Evolutionary conservation across 1,140 invertebrate genomes (phyloP).

Genomic region (Aradophagus sp.): DNA sequence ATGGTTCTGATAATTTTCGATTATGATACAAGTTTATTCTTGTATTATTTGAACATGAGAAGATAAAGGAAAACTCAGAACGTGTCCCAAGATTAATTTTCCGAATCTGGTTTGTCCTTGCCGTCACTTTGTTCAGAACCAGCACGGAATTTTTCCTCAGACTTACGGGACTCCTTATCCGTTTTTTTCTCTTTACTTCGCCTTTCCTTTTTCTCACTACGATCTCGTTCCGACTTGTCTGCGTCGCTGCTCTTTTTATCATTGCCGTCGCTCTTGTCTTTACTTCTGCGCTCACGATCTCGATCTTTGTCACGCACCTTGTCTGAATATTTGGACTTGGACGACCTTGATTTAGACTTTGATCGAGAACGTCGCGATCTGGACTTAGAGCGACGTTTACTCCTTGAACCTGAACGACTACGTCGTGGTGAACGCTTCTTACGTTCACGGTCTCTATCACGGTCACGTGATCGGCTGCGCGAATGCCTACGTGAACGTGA

Average conservation of each 20-base stretch:
- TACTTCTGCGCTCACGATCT: conserved; percentile 65
- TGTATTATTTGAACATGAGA: no score
- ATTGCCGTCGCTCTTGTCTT: conserved; percentile 73
- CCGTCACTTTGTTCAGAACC: conserved; percentile 69
- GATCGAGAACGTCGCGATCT: conserved; percentile 68
- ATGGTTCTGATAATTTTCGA: no score
- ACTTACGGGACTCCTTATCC: conserved; percentile 63
- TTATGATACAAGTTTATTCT: no score
- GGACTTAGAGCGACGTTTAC: conserved; percentile 74
- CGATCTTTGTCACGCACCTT: conserved; percentile 70
- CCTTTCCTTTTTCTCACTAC: conserved; percentile 67
- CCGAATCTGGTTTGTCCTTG: conserved; percentile 67
- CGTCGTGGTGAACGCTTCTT: conserved; percentile 70
- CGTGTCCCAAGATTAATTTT: conserved; percentile 50
- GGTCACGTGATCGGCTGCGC: conserved; percentile 70
- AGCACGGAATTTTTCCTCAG: conserved; percentile 53
- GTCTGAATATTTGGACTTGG: conserved; percentile 72
- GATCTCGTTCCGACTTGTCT: conserved; percentile 62
- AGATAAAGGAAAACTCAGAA: no score
- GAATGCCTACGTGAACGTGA: conserved; percentile 73
- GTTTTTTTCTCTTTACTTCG: conserved; percentile 68
- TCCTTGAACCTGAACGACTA: conserved; percentile 74
- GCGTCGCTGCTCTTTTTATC: conserved; percentile 67
- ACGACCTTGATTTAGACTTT: conserved; percentile 71
- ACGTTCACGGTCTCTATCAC: conserved; percentile 58